phyloP scores from a whole-genome alignment of 2,113 vertebrate species.

The Tachuris rubrigastra region DNA sequence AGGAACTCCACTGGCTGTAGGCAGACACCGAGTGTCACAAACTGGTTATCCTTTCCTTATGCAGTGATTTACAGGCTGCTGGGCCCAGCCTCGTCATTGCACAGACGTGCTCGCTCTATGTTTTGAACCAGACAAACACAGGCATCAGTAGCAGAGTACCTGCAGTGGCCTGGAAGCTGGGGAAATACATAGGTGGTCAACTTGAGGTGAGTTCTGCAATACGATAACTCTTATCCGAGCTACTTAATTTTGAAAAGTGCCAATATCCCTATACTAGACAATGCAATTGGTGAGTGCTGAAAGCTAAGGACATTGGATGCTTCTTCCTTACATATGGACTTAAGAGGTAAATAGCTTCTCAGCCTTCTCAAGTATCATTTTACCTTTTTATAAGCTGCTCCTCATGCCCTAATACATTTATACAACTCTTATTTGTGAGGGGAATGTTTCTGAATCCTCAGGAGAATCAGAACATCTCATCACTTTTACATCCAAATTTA shows the following conservation, averaged over 20 bases:
- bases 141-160: neutral
- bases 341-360: neutral
- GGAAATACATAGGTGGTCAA: neutral
- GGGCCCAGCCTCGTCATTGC: neutral
- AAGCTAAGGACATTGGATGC: neutral
- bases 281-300: neutral
- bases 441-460: neutral
- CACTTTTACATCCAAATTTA: slow-evolving; percentile 13
- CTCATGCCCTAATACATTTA: neutral
- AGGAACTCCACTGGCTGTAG: neutral
- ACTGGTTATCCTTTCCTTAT: neutral
- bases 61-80: neutral
- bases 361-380: neutral
- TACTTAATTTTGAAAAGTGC: neutral
- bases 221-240: neutral
- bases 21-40: neutral
- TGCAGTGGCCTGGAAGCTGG: neutral
- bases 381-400: neutral
- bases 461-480: neutral
- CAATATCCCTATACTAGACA: neutral
- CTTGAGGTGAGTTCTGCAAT: neutral
- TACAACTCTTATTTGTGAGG: neutral
- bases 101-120: accelerated
- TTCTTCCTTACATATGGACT: neutral
- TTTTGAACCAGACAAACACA: neutral